Conservation (phyloP, 1,140 invertebrate genomes). For the Trachelipus rathkii region DNA sequence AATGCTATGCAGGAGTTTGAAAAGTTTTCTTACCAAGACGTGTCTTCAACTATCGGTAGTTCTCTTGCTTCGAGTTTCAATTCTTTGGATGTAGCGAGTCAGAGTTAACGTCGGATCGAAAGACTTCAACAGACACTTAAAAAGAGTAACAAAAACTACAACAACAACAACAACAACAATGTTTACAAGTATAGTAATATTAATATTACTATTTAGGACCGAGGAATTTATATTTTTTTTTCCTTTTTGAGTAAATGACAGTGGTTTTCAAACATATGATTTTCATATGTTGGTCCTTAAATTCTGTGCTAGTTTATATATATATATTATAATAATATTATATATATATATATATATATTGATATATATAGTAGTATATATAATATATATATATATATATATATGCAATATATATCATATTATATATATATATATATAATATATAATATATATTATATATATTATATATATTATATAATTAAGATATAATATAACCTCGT, state of each 20-base stretch:
- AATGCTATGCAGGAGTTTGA: constrained; percentile 22
- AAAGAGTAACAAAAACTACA: too few species aligned
- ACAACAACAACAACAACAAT: too few species aligned
- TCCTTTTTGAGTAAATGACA: too few species aligned
- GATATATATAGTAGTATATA: constrained; percentile 9
- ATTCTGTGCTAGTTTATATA: neutral
- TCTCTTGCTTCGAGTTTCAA: constrained; percentile 29
- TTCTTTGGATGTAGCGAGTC: constrained; percentile 19
- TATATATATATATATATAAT: neutral
- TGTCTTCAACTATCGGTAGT: constrained; percentile 27
- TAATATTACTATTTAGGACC: too few species aligned
- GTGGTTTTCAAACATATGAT: too few species aligned
- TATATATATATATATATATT: constrained; percentile 11
- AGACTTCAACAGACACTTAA: too few species aligned
- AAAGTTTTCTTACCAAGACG: constrained; percentile 29
- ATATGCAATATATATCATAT: constrained; percentile 10
- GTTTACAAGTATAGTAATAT: too few species aligned
- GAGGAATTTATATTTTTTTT: too few species aligned
- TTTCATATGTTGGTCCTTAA: neutral
- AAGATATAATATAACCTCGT: too few species aligned
- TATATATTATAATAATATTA: too few species aligned
- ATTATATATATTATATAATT: too few species aligned
- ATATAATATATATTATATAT: too few species aligned
- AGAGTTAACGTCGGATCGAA: neutral
- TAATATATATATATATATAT: constrained; percentile 15